A percentile compares a stretch with the other conserved stretches of the same genome.
Evolutionary conservation across 2,113 vertebrate genomes (phyloP).

Genomic region (Genyomyrus donnyi): DNA sequence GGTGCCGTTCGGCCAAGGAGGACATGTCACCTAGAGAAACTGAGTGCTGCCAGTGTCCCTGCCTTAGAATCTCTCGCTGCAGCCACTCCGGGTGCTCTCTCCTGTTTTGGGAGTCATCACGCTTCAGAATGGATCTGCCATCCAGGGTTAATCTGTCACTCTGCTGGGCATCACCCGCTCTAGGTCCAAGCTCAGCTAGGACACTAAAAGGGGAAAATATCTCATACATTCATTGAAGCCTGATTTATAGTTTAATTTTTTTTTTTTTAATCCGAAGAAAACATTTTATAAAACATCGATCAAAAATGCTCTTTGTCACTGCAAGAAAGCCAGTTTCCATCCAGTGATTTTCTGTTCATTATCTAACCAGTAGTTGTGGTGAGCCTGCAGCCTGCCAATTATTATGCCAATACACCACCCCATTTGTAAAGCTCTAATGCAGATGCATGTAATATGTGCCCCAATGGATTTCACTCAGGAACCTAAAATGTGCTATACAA

Average conservation of each 20-base stretch:
- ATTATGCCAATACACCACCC: background rate
- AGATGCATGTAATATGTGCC: background rate
- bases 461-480: background rate
- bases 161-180: background rate
- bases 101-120: background rate
- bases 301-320: background rate
- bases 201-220: constrained; percentile 40
- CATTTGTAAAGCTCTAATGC: background rate
- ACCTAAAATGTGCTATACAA: background rate
- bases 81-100: constrained; percentile 42
- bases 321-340: background rate
- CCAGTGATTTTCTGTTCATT: background rate
- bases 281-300: background rate
- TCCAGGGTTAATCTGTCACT: constrained; percentile 18
- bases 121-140: background rate
- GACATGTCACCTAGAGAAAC: constrained; percentile 34
- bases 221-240: background rate
- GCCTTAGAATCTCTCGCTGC: constrained; percentile 45
- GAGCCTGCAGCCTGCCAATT: background rate
- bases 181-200: constrained; percentile 31
- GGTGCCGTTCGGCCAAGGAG: constrained; percentile 18
- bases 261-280: background rate
- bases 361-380: background rate
- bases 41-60: constrained; percentile 41
- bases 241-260: background rate